These are phyloP conservation scores for Octodon degus DNA, from an alignment of 2,113 vertebrate species.

Conservation along the genomic window DNA sequence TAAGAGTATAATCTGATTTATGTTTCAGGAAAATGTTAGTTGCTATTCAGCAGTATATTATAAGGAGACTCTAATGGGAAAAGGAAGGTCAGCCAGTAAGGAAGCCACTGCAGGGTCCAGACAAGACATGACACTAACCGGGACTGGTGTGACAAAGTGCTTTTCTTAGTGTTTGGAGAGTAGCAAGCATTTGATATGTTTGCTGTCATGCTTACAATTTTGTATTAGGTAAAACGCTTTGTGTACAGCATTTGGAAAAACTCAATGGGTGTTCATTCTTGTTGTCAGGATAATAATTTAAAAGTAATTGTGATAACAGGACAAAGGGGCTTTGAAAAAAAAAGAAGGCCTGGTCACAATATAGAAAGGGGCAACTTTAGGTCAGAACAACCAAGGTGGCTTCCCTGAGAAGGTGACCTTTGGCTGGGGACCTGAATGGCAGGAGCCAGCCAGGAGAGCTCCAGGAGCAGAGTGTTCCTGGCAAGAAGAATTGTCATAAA, in stretches of 20 bases:
- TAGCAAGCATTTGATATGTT: neutral
- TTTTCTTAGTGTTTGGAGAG: neutral
- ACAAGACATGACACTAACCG: neutral
- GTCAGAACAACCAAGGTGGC: neutral
- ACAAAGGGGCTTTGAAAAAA: slow-evolving; percentile 3
- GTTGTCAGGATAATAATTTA: neutral
- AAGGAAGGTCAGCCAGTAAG: neutral
- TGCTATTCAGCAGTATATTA: neutral
- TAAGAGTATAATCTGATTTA: neutral
- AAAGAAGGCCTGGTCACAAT: neutral
- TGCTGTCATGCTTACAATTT: neutral
- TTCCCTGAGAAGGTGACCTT: slow-evolving; percentile 33
- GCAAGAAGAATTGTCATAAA: neutral
- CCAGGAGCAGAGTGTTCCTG: slow-evolving; percentile 1
- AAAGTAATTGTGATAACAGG: neutral
- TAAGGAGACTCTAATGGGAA: neutral
- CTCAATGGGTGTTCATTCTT: neutral
- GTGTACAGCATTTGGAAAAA: neutral
- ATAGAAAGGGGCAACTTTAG: neutral
- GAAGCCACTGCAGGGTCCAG: neutral
- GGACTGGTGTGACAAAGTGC: neutral
- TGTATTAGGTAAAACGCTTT: neutral
- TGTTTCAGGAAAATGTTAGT: neutral
- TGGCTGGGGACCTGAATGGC: neutral
- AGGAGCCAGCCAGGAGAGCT: neutral